Evolutionary conservation across 2,797 vertebrate species (phyloP).

Genomic region (Rhinatrema bivittatum): DNA sequence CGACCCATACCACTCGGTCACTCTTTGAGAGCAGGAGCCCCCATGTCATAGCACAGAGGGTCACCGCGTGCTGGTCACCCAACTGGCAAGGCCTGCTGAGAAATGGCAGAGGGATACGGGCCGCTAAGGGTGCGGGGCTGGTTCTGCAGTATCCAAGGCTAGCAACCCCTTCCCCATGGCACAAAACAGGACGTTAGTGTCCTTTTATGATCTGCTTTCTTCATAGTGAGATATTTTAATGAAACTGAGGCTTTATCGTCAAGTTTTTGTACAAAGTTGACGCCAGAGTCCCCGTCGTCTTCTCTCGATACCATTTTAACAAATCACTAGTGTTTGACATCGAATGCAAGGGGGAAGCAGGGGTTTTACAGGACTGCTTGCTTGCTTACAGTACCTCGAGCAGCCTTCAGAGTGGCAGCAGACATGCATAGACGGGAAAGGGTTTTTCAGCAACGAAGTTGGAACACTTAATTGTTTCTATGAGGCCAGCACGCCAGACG

Average conservation of each 20-base stretch:
- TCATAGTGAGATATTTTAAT: slow-evolving; percentile 39
- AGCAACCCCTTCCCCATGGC: not conserved
- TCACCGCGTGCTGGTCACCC: not conserved
- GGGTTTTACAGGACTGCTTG: not conserved
- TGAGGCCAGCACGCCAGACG: slow-evolving; percentile 29
- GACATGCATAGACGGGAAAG: slow-evolving; percentile 49
- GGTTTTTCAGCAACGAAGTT: slow-evolving; percentile 72
- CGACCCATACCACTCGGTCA: too few species aligned
- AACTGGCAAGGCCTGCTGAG: too few species aligned
- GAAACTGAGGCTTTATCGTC: slow-evolving; percentile 18
- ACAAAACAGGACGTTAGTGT: slow-evolving; percentile 3
- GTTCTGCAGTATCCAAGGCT: too few species aligned
- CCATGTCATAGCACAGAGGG: not conserved
- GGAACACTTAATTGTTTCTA: slow-evolving; percentile 35
- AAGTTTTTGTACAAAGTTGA: not conserved
- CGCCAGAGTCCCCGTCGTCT: not conserved
- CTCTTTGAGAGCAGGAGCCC: too few species aligned
- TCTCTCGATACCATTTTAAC: too few species aligned
- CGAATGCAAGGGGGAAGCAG: too few species aligned
- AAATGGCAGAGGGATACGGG: too few species aligned
- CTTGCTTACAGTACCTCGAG: slow-evolving; percentile 57
- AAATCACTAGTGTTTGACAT: too few species aligned
- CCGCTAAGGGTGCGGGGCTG: too few species aligned
- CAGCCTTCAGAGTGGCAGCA: slow-evolving; percentile 46
- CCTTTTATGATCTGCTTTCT: slow-evolving; percentile 23